Conservation (phyloP, 2,888 invertebrate species). For the Drosophila birchii region DNA sequence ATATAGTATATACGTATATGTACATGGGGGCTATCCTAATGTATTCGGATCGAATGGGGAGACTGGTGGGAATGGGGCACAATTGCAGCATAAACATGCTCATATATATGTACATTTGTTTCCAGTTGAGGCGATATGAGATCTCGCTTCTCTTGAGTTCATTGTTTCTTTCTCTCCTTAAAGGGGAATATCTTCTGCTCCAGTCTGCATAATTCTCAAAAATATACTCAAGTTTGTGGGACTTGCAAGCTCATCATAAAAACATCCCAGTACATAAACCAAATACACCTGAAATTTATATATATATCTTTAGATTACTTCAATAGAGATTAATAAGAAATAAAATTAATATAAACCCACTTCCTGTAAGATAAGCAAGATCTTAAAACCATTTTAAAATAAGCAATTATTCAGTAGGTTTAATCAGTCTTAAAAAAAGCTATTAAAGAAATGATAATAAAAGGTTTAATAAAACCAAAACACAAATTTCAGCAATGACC, state of each 20-base stretch:
- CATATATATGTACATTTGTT: conserved; percentile 10
- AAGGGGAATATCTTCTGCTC: not conserved
- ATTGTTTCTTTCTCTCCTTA: conserved; percentile 15
- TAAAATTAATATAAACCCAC: not conserved
- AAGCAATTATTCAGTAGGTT: too few species aligned
- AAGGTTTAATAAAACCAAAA: too few species aligned
- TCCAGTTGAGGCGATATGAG: conserved; percentile 33
- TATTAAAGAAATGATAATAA: not conserved
- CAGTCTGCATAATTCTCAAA: conserved; percentile 13
- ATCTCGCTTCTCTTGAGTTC: conserved; percentile 35
- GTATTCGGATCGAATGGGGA: conserved; percentile 25
- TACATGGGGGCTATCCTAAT: conserved; percentile 12
- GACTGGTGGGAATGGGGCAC: conserved; percentile 49
- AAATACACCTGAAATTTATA: not conserved
- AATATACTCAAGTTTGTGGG: not conserved
- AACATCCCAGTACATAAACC: not conserved
- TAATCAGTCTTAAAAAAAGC: not conserved
- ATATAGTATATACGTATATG: not conserved
- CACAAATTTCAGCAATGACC: not conserved
- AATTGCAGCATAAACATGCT: conserved; percentile 63
- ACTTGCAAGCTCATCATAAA: conserved; percentile 12
- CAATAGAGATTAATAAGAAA: not conserved
- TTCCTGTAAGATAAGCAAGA: not conserved
- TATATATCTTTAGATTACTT: not conserved
- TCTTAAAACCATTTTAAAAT: not conserved